Percentiles rank a stretch among this genome's conserved stretches.
Evolutionary conservation across 1,140 invertebrate genomes (phyloP).

Genomic region (Aphis craccivora): DNA sequence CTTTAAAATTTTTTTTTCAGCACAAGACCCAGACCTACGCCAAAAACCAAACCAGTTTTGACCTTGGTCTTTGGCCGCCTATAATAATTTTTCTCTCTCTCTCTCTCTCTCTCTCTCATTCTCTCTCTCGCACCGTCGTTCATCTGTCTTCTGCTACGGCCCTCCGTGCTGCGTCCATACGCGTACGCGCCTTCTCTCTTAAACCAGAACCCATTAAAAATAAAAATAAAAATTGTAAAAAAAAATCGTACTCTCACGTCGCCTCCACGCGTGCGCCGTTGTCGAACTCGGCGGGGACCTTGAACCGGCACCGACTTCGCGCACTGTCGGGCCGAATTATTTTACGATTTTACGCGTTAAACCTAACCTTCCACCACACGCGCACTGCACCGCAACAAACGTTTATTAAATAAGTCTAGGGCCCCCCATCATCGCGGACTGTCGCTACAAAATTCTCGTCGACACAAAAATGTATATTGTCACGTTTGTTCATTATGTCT

Average conservation of each 20-base stretch:
- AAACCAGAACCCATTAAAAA: slow-evolving; percentile 39
- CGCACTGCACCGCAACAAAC: not conserved
- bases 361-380: not conserved
- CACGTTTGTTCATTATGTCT: not conserved
- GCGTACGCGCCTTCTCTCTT: not conserved
- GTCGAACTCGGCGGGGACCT: not conserved
- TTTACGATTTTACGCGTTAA: slow-evolving; percentile 54
- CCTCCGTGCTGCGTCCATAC: not conserved
- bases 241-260: not conserved
- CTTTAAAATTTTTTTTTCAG: not conserved
- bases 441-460: slow-evolving; percentile 32
- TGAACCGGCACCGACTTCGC: slow-evolving; percentile 46
- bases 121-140: not conserved
- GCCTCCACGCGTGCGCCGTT: not conserved
- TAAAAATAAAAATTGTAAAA: slow-evolving; percentile 43
- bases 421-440: not conserved
- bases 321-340: slow-evolving; percentile 49
- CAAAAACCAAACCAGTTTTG: slow-evolving; percentile 52
- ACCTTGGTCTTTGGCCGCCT: slow-evolving; percentile 51
- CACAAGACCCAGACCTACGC: slow-evolving; percentile 56
- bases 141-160: not conserved
- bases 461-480: not conserved
- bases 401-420: not conserved
- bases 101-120: not conserved
- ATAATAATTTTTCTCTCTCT: slow-evolving; percentile 35